Base-by-base conservation (phyloP, 2,113 vertebrate species). In the Aegotheles bennettii region DNA sequence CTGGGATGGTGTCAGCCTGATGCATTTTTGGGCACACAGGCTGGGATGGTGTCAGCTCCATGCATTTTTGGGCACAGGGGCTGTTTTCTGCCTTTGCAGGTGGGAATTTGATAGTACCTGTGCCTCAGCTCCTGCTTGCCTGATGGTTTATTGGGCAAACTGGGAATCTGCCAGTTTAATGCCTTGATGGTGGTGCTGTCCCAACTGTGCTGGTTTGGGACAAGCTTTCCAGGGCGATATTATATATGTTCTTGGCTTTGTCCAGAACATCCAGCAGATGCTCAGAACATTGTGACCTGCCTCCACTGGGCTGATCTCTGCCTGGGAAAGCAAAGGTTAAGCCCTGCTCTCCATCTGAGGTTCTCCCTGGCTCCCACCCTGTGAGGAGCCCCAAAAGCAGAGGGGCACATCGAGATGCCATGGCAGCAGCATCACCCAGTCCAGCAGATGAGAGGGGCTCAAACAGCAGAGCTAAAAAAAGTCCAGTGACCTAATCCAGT, bases 401-500 rank as follows among this genome's bases (percentile, higher is more conserved):
- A 26, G 60, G 53, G 24, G 33, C 13, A 5, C 0, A 0, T 3
- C 0, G 45, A 8, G 36, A 13, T 14, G 77, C 73, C 12, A 47
- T 6, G 2, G 68, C 59, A 53, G 36, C 29, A 48, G 42, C 2
- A 0, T 33, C 11, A 50, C 29, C 13, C 11, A 50, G 53, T 10
- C 85, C 53, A 1, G 61, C 77, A 76, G 89, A 59, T 57, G 86
- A 80, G 93, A 70, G 1, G 0, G 81, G 89, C 90, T 17, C 64
- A 10, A 83, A 51, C 76, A 56, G 69, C 50, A 8, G 60, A 54
- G 94, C 92, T 95, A 78, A 94, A 92, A 81, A 45, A 48, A 79
- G 70, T 85, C 78, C 57, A 14, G 40, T 57, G 74, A 87, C 42
- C 87, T 93, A 53, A 94, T 95, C 94, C 73, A 18, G 77, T 96